Base-by-base conservation (phyloP, 1,140 invertebrate species). In the Heliconius himera region DNA sequence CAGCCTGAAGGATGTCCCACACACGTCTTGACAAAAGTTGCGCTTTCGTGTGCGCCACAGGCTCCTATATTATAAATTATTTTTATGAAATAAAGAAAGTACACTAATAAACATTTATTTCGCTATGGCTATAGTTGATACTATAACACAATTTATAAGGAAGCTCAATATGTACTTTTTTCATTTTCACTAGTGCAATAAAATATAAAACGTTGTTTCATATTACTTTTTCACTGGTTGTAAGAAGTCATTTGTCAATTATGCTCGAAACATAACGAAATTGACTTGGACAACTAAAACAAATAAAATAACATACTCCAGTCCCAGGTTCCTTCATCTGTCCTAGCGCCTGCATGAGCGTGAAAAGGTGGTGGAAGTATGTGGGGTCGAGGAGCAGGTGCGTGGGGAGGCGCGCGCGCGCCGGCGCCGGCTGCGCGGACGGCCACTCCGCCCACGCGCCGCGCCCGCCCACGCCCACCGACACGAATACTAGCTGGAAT, bases 1-100 rank as follows among this genome's bases (percentile, higher is more conserved):
- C 94, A 66, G 99, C 95, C 89, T 98, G 98, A 2, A 99, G 93
- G 33, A 99, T 98, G 82, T 99, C 98, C 98, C 98, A 99, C 1
- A 99, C 98, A 51, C 97, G 95, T 38, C 98, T 95, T 1, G 98
- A 99, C 49, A 99, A 90, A 0, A 99, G 96, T 90, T 98, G 97
- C 1, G 98, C 98, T 95, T 98, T 98, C 3, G 97, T 98, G 85
- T 98, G 97, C 1, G 97, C 96, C 78, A 98, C 96, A n/a, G 96
- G 96, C 83, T 97, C 96, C 96, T 96, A 51, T 1, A 77, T 66
- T 29, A 29, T 29, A 66, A 56, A 9, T 56, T 22, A 56, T 22
- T 56, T 9, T 56, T 22, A 56, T 22, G 9, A 56, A 56, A 9
- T 22, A 56, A 56, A 9, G 2, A 56, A 56, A 22, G 8, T n/a